Evolutionary conservation across 2,888 invertebrate species (phyloP).

Genomic region (Ormia ochracea): DNA sequence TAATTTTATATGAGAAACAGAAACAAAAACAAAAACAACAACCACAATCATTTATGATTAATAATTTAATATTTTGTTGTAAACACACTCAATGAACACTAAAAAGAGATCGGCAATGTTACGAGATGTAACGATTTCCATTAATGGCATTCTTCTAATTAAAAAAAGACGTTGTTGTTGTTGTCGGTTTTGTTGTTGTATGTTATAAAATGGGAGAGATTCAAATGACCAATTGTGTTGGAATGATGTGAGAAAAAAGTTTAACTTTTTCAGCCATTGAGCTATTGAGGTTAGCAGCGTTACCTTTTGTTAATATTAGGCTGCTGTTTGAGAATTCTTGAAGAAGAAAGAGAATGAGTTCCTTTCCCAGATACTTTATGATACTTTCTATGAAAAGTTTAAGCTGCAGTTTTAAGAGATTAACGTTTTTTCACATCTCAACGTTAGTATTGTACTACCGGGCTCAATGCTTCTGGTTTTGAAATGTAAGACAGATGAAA

Average conservation of each 20-base stretch:
- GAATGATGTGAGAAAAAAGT: constrained; percentile 50
- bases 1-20: constrained; percentile 15
- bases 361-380: neutral
- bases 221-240: constrained; percentile 47
- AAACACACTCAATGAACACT: constrained; percentile 20
- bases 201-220: neutral
- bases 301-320: neutral
- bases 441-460: neutral
- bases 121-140: constrained; percentile 22
- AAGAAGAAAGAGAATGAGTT: neutral
- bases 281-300: constrained; percentile 19
- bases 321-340: neutral
- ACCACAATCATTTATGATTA: constrained; percentile 43
- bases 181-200: neutral
- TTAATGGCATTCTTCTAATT: constrained; percentile 12
- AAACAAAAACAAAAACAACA: neutral
- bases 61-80: constrained; percentile 45
- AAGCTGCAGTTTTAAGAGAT: neutral
- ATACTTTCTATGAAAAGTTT: neutral
- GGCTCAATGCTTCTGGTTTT: no score
- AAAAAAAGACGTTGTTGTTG: neutral
- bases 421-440: neutral
- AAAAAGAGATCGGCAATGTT: constrained; percentile 23
- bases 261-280: constrained; percentile 38
- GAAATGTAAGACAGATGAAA: no score